phyloP scores from a whole-genome alignment of 2,113 vertebrate species.

The Myotis davidii region DNA sequence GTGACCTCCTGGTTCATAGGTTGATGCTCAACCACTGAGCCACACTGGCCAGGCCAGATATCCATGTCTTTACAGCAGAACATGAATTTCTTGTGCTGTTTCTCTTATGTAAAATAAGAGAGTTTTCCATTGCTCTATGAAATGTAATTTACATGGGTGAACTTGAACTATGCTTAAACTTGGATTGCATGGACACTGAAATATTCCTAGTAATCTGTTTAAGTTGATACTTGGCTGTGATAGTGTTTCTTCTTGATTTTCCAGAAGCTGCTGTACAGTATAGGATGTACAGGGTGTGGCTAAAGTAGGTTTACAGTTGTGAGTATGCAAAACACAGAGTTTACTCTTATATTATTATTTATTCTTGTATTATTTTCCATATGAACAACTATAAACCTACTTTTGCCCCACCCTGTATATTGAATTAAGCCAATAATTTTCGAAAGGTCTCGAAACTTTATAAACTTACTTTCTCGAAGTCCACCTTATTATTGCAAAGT shows the following conservation, averaged over 20 bases:
- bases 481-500: neutral
- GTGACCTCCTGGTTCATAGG: no score
- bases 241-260: neutral
- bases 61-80: neutral
- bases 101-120: neutral
- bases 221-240: neutral
- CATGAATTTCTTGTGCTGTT: neutral
- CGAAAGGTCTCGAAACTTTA: neutral
- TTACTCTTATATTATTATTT: neutral
- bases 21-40: no score
- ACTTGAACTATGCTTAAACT: neutral
- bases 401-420: neutral
- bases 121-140: neutral
- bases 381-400: neutral
- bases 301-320: neutral
- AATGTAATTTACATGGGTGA: neutral
- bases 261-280: neutral
- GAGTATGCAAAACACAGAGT: neutral
- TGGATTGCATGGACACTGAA: neutral
- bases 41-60: neutral
- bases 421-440: slow-evolving; percentile 17
- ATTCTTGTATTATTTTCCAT: neutral
- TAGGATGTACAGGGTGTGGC: neutral
- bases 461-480: neutral
- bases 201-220: neutral